Conservation (phyloP, 2,113 vertebrate species). For the Delphinus delphis region DNA sequence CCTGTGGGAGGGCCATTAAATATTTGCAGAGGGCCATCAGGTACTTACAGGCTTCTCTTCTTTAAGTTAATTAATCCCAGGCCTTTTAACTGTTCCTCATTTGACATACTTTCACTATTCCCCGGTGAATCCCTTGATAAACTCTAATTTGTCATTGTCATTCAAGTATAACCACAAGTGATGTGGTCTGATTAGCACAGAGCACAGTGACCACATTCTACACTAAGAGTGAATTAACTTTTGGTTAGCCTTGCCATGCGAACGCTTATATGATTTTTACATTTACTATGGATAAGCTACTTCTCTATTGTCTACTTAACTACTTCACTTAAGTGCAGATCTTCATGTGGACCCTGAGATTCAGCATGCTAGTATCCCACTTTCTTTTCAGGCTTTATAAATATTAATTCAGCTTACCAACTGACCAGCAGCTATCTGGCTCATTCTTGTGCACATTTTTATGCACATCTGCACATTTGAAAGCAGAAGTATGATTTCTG, state of each 20-base stretch:
- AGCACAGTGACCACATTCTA: not conserved
- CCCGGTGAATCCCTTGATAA: constrained; percentile 37
- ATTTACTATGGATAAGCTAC: not conserved
- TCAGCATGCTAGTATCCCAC: not conserved
- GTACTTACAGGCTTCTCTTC: not conserved
- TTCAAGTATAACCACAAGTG: constrained; percentile 33
- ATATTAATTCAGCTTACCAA: not conserved
- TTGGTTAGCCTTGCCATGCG: not conserved
- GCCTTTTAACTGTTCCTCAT: constrained; percentile 33
- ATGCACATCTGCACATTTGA: constrained; percentile 20
- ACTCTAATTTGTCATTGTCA: not conserved
- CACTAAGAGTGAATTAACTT: not conserved
- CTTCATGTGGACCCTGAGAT: not conserved
- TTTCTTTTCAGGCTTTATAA: constrained; percentile 9
- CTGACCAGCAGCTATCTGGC: not conserved
- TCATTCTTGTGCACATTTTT: not conserved
- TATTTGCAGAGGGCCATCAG: not conserved
- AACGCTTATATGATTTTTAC: not conserved
- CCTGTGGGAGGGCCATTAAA: not conserved
- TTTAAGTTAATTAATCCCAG: not conserved
- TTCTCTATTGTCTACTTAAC: not conserved
- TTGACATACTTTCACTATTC: constrained; percentile 36
- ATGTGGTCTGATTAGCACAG: constrained; percentile 21
- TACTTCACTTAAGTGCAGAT: not conserved
- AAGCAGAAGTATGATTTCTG: constrained; percentile 37